Conservation (phyloP, 2,888 invertebrate species). For the Sphinx pinastri region DNA sequence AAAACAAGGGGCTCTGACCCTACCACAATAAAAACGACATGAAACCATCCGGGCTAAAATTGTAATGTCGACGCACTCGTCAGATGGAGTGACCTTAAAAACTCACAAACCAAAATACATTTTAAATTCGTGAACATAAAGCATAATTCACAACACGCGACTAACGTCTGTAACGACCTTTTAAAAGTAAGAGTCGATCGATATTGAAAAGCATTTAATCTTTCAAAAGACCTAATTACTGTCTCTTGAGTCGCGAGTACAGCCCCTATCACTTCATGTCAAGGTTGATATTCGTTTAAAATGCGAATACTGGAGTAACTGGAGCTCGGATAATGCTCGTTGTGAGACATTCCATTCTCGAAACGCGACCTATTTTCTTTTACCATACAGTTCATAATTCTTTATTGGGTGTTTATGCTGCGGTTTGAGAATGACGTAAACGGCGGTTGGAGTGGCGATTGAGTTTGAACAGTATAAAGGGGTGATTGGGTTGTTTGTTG, state of each 20-base stretch:
- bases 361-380: slow-evolving; percentile 62
- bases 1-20: slow-evolving; percentile 72
- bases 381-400: slow-evolving; percentile 63
- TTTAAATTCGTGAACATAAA: slow-evolving; percentile 39
- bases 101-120: slow-evolving; percentile 46
- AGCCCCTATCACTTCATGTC: slow-evolving; percentile 36
- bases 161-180: slow-evolving; percentile 50
- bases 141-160: slow-evolving; percentile 38
- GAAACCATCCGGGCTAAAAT: slow-evolving; percentile 80
- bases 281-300: slow-evolving; percentile 49
- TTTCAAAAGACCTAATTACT: slow-evolving; percentile 25
- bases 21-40: slow-evolving; percentile 81
- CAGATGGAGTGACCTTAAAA: slow-evolving; percentile 60
- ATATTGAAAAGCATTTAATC: slow-evolving; percentile 63
- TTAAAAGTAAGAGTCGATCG: slow-evolving; percentile 51
- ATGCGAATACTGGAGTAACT: slow-evolving; percentile 51
- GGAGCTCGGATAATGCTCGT: slow-evolving; percentile 69
- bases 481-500: rapidly evolving
- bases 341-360: slow-evolving; percentile 51
- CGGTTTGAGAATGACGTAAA: slow-evolving; percentile 41
- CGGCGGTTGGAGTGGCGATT: neutral
- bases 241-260: slow-evolving; percentile 35
- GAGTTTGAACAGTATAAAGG: slow-evolving; percentile 33
- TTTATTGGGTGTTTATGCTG: slow-evolving; percentile 32
- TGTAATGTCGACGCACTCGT: slow-evolving; percentile 76